These are phyloP conservation scores for Drosophila ananassae DNA, from an alignment of 1,140 invertebrate genomes.

Conservation along the genomic window DNA sequence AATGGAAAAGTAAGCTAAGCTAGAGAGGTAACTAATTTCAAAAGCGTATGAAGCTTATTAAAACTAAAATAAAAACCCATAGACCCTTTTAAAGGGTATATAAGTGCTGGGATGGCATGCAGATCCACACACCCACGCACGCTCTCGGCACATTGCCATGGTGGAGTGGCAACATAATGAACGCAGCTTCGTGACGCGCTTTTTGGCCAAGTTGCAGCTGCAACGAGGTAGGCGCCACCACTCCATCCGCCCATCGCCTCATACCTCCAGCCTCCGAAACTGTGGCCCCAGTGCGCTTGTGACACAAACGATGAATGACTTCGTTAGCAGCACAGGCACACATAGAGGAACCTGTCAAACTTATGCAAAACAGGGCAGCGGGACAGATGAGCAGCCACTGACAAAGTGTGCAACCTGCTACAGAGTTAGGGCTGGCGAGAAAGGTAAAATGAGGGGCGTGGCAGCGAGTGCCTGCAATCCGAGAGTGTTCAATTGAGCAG, in stretches of 20 bases:
- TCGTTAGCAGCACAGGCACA: constrained; percentile 60
- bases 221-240: constrained; percentile 21
- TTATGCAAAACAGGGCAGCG: constrained; percentile 68
- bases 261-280: constrained; percentile 1
- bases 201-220: constrained; percentile 44
- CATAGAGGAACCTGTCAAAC: constrained; percentile 60
- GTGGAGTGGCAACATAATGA: constrained; percentile 63
- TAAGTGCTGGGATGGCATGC: not conserved
- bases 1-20: not conserved
- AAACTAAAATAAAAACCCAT: not conserved
- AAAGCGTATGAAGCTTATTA: not conserved
- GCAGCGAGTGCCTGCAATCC: constrained; percentile 37
- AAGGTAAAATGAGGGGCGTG: constrained; percentile 3
- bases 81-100: not conserved
- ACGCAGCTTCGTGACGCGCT: constrained; percentile 52
- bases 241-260: constrained; percentile 1
- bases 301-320: constrained; percentile 72
- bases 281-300: constrained; percentile 14
- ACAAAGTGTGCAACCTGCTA: constrained; percentile 29
- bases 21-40: not conserved
- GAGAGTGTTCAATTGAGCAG: constrained; percentile 73
- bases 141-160: constrained; percentile 17
- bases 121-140: constrained; percentile 14
- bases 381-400: constrained; percentile 29
- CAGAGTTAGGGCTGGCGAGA: not conserved